Base-by-base conservation (phyloP, 1,140 invertebrate genomes). In the Sitophilus oryzae region DNA sequence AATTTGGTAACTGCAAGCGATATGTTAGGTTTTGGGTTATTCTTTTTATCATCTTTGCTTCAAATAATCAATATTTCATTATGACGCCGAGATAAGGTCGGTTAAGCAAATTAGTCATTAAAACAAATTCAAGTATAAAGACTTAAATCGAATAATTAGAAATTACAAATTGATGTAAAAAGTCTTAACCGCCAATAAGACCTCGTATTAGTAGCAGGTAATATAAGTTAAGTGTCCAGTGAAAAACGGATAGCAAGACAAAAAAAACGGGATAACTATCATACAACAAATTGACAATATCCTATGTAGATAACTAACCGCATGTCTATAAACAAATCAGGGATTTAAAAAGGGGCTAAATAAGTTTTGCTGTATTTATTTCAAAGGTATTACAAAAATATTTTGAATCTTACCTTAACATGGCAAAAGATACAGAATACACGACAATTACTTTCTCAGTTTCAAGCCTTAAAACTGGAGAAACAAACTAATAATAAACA, bases 101-200 rank as follows among this genome's bases (percentile, higher is more conserved):
- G 37, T 40, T 40, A 40, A 40, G 37, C 37, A 10, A 40, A 40
- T 40, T n/a, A 40, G 37, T 40, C 37, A n/a, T 40, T 40, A 40
- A 16, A 40, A 40, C 37, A 40, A 40, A 40, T 40, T 40, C 37
- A 40, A 40, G 37, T 40, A 40, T n/a, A 40, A 40, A 40, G 37
- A 15, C 37, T 11, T 40, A 40, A 40, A 40, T 40, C 37, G 5
- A 40, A 40, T 40, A 40, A 40, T 40, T 40, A 16, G 15, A 14
- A 40, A 40, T 11, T 40, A n/a, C 15, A 9, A 40, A 40, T 10
- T 40, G 5, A 40, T 40, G 37, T n/a, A n/a, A 40, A 40, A 40
- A 40, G 15, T 40, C 37, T 40, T 40, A 40, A 16, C 37, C 5
- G 16, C 37, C 37, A 16, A 40, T 10, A 40, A n/a, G 5, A n/a